Evolutionary conservation across 64 coral and sea anemone genomes (phyloP), one percentile per base, ranked within the genome.

Genomic region (Pocillopora verrucosa): DNA sequence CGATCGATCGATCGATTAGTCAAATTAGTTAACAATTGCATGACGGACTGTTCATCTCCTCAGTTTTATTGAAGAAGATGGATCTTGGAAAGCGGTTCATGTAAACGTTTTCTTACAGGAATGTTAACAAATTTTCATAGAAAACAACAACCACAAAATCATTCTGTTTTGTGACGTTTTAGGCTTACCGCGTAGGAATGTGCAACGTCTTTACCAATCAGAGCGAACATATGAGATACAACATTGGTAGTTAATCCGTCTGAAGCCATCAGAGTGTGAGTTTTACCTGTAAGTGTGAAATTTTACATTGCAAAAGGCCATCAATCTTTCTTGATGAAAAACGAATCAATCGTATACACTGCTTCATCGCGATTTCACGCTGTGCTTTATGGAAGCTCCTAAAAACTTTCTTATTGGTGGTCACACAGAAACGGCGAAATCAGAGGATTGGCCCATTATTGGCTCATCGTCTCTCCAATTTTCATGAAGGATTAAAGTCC

Each of bases 241-340:
- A 91, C 88, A 65, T 70, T 95, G 4, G 84, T 76, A 2, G 93
- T 91, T 30, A 95, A 73, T 11, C 93, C 93, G 70, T 91, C 89
- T 77, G 93, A 61, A 16, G 89, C 93, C 93, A 95, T 95, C 56
- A 95, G 24, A 16, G 93, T 95, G 76, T 96, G 92, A 0, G 94
- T 92, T 60, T 96, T 96, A 56, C 94, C 93, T 95, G 82, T 25
- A 37, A 88, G 61, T 26, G 72, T 30, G 59, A 58, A 81, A 34
- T 65, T 10, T 4, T 12, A 72, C 22, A 38, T 9, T 2, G 22
- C 20, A 58, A n/a, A 58, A 25, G 22, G 59, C 59, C 59, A 59
- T 16, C 7, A 56, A 77, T 17, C 16, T 10, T 11, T 25, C 7
- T 73, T 73, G 22, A 22, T 73, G 22, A 26, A 26, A 73, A 10